phyloP scores from a whole-genome alignment of 2,797 vertebrate species.

The Uromys caudimaculatus region DNA sequence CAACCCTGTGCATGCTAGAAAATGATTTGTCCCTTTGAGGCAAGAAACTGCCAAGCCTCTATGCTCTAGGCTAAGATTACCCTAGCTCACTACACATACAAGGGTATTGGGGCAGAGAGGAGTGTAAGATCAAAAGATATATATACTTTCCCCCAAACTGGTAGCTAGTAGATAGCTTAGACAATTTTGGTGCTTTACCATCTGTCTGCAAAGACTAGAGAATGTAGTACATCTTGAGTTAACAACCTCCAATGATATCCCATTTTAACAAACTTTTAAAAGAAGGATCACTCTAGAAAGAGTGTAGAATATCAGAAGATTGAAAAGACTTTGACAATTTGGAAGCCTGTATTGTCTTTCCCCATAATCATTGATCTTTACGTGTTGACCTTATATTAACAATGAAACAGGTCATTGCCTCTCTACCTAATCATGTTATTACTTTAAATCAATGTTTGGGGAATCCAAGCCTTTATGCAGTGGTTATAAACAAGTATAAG shows the following conservation, averaged over 20 bases:
- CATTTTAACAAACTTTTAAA: neutral
- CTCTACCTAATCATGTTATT: neutral
- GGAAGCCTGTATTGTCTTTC: conserved; percentile 48
- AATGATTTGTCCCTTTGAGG: conserved; percentile 45
- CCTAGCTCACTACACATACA: neutral
- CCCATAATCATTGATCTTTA: conserved; percentile 31
- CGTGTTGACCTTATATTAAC: conserved; percentile 31
- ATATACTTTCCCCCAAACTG: neutral
- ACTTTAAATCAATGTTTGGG: conserved; percentile 57
- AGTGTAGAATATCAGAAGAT: conserved; percentile 25
- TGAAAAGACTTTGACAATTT: conserved; percentile 41
- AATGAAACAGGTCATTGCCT: neutral
- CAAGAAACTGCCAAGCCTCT: neutral
- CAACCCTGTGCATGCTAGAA: conserved; percentile 41
- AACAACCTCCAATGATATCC: neutral
- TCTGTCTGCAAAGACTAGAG: conserved; percentile 10
- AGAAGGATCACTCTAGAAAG: conserved; percentile 11
- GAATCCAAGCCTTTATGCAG: conserved; percentile 48
- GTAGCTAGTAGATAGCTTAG: neutral
- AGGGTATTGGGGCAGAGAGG: neutral
- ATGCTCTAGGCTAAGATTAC: conserved; percentile 7
- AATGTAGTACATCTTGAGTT: neutral
- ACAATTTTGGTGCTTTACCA: neutral
- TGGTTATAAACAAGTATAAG: conserved; percentile 52
- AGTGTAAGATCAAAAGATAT: neutral